Evolutionary conservation across 2,113 vertebrate species (phyloP).

Genomic region (Lontra canadensis): DNA sequence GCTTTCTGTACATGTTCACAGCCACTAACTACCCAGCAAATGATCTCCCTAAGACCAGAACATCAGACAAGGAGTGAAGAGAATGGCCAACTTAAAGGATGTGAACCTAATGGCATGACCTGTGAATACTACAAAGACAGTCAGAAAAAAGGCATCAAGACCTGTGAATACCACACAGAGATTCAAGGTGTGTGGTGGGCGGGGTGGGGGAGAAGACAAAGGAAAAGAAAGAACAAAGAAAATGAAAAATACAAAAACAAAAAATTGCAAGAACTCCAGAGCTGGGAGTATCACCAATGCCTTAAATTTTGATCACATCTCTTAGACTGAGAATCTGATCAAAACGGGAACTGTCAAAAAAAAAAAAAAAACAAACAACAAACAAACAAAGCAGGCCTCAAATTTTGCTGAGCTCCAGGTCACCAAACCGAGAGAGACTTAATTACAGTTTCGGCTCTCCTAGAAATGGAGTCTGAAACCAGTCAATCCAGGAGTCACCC

Average conservation of each 20-base stretch:
- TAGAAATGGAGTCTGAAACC: not conserved
- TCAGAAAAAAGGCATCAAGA: not conserved
- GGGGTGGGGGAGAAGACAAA: not conserved
- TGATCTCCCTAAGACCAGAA: not conserved
- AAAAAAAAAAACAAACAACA: not conserved
- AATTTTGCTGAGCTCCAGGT: not conserved
- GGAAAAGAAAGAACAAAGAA: not conserved
- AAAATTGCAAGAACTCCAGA: not conserved
- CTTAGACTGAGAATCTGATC: not conserved
- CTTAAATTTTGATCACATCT: not conserved
- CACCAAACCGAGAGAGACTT: not conserved
- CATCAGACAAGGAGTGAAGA: not conserved
- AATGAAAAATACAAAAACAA: not conserved
- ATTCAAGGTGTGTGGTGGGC: too few species aligned
- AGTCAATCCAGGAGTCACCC: not conserved
- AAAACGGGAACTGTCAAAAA: not conserved
- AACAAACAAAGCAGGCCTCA: not conserved
- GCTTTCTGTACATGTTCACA: not conserved
- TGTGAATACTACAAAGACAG: not conserved
- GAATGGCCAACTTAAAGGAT: not conserved
- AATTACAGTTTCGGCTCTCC: not conserved
- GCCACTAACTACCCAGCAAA: not conserved
- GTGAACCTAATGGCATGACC: not conserved
- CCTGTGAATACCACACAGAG: not conserved
- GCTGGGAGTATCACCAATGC: not conserved